These are phyloP conservation scores for Metopia argyrocephala DNA, from an alignment of 2,888 invertebrate genomes.

Conservation along the genomic window DNA sequence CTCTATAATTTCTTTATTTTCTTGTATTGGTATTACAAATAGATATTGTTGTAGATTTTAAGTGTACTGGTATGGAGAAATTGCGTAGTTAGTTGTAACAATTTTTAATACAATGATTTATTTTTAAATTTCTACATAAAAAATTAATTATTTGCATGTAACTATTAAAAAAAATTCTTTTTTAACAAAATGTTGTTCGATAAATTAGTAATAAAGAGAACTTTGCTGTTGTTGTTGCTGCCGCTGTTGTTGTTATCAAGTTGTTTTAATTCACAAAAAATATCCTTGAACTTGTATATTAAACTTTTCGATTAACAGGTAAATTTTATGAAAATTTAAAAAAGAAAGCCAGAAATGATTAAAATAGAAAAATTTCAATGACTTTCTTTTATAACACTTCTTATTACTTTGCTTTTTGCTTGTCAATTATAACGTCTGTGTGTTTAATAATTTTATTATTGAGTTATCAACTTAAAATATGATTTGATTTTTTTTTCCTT, in stretches of 20 bases:
- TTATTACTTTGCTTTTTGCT: too few species aligned
- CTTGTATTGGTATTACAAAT: not conserved
- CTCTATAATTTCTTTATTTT: not conserved
- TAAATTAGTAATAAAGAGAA: not conserved
- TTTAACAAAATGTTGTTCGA: slow-evolving; percentile 4
- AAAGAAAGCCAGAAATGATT: too few species aligned
- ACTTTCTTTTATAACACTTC: too few species aligned
- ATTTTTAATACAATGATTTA: slow-evolving; percentile 14
- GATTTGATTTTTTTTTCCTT: too few species aligned
- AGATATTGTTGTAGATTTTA: not conserved
- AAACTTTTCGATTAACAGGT: slow-evolving; percentile 61
- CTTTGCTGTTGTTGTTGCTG: slow-evolving; percentile 32
- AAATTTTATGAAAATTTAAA: not conserved
- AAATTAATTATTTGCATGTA: not conserved
- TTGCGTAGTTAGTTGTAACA: slow-evolving; percentile 19
- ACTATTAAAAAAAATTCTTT: not conserved
- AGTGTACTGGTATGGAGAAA: slow-evolving; percentile 22
- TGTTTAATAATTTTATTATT: too few species aligned
- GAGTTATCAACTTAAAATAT: too few species aligned
- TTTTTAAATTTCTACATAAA: slow-evolving; percentile 8
- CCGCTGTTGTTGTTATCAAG: slow-evolving; percentile 6
- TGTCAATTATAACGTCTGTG: not conserved
- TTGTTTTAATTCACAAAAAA: not conserved
- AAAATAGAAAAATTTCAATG: too few species aligned
- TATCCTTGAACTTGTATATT: slow-evolving; percentile 73